phyloP scores from a whole-genome alignment of 2,113 vertebrate genomes.

The Tylochromis polylepis region DNA sequence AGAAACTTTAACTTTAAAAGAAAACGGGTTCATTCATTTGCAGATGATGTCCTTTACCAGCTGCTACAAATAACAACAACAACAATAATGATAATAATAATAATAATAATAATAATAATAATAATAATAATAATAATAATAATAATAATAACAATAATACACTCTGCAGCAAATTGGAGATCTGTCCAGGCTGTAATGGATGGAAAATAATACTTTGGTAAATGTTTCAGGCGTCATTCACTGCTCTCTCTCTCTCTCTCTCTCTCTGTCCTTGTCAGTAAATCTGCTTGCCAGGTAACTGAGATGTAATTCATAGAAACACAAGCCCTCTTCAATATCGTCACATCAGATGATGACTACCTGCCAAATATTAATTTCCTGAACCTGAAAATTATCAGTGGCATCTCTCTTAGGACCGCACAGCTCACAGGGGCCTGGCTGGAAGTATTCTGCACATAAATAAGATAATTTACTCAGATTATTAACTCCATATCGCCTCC shows the following conservation, averaged over 20 bases:
- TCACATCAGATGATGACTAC: not conserved
- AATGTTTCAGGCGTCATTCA: not conserved
- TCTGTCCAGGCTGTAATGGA: not conserved
- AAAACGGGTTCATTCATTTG: not conserved
- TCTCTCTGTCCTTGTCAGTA: not conserved
- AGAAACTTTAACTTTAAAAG: not conserved
- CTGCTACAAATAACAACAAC: not conserved
- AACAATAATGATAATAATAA: not conserved
- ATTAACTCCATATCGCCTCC: not conserved
- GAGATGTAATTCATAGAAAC: not conserved
- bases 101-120: not conserved
- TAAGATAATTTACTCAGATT: not conserved
- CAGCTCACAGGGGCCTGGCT: not conserved
- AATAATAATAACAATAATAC: not conserved
- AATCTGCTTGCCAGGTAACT: not conserved
- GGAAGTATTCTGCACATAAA: not conserved
- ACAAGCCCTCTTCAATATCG: not conserved
- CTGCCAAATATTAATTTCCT: slow-evolving; percentile 49
- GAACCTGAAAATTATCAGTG: slow-evolving; percentile 15
- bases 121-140: not conserved
- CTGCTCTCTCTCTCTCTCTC: too few relatives aligned
- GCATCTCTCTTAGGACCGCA: not conserved
- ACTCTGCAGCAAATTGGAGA: not conserved
- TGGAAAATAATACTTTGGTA: not conserved
- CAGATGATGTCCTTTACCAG: not conserved